Evolutionary conservation across 92 coral and sea anemone genomes (phyloP), one percentile per base, ranked within the genome.

Genomic region (Epizoanthus rinbou): DNA sequence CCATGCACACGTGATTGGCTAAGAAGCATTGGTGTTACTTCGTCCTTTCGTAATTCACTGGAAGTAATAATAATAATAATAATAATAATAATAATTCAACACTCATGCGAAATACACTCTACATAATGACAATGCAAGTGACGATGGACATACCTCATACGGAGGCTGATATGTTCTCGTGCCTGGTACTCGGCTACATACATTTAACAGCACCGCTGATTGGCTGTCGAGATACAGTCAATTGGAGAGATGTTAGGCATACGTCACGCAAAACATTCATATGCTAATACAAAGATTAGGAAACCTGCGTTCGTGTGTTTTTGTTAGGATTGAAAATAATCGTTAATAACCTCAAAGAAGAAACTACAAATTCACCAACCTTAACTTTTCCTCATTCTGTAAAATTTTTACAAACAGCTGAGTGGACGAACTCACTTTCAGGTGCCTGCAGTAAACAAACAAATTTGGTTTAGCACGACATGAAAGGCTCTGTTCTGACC

Each of bases 191-290:
- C 90, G 59, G 52, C 75, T 86, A 7, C 73, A 75, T 60, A 90
- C 39, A 63, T 86, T 90, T 18, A 93, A 87, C 64, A 93, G 87
- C 37, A 90, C 79, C 50, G 94, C 97, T 68, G 94, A 93, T 43
- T 84, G 84, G 68, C 97, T 93, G 73, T 5, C 69, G 87, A 63
- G 70, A 64, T 43, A 75, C 41, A 56, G 10, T 5, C 39, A 25
- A 6, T 28, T 1, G 64, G 1, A 16, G 15, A 76, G 19, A 64
- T 23, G 23, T 41, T 80, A 22, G 28, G 2, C 31, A 28, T 28
- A 0, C 31, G 31, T 37, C 43, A 37, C 43, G 6, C 43, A 37
- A 37, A 37, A 37, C 43, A 37, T 37, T 37, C 5, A 37, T 37
- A 37, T 37, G 5, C 5, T 1, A 37, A 3, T 37, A 37, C 43